Percentiles rank a stretch among this genome's conserved stretches.
Conservation (phyloP, 1,140 invertebrate genomes). For the Drosophila oshimai region DNA sequence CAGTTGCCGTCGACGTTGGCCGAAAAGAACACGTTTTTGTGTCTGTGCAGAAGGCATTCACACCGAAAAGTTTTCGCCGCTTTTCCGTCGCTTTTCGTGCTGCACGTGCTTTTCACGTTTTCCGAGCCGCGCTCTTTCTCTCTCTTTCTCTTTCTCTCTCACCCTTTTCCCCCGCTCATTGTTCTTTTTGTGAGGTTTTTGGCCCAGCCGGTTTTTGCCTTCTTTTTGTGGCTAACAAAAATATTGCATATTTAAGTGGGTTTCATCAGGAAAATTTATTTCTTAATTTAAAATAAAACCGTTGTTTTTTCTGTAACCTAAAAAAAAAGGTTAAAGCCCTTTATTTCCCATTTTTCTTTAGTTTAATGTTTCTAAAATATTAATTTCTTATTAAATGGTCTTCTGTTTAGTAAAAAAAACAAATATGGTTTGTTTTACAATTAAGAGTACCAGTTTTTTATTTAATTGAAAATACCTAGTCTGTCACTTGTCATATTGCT, state of each 20-base stretch:
- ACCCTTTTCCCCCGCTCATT: not conserved
- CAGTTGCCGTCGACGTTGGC: constrained; percentile 7
- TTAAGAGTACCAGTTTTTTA: too few relatives aligned
- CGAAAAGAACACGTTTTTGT: constrained; percentile 77
- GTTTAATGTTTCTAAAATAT: too few relatives aligned
- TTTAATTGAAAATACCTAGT: too few relatives aligned
- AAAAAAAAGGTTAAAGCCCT: not conserved
- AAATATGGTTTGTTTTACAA: too few relatives aligned
- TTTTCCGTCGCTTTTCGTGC: constrained; percentile 24
- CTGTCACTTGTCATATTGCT: too few relatives aligned
- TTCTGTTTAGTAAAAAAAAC: too few relatives aligned
- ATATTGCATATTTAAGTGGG: constrained; percentile 16
- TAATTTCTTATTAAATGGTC: too few relatives aligned
- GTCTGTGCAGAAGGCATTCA: constrained; percentile 75
- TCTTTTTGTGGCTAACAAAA: constrained; percentile 27
- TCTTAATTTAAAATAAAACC: not conserved
- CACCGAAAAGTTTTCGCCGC: constrained; percentile 53
- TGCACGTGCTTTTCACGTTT: constrained; percentile 69
- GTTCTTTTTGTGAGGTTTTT: constrained; percentile 9
- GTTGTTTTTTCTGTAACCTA: too few relatives aligned
- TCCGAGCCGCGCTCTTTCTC: not conserved
- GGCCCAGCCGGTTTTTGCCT: constrained; percentile 28
- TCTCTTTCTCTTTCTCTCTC: not conserved
- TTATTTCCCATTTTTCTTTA: too few relatives aligned
- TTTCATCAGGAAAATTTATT: not conserved